These are phyloP conservation scores for Falco punctatus DNA, from an alignment of 2,113 vertebrate species.

Conservation along the genomic window DNA sequence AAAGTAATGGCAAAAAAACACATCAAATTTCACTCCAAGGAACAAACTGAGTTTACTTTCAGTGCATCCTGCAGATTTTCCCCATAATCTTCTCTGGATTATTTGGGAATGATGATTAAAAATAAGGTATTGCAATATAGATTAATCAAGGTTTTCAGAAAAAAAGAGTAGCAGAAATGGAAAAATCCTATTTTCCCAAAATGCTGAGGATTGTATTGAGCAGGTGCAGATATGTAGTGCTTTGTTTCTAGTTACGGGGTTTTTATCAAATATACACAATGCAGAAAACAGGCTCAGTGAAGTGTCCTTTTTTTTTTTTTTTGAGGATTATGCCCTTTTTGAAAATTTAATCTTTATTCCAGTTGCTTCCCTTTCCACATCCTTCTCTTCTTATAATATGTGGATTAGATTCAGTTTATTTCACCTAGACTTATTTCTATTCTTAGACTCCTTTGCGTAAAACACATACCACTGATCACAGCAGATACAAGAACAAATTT, in stretches of 20 bases:
- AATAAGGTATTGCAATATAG: background rate
- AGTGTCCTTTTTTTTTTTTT: background rate
- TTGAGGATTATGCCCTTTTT: background rate
- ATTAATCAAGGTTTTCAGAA: background rate
- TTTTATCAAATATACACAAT: background rate
- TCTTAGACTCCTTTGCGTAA: background rate
- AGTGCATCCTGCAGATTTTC: background rate
- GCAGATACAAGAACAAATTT: too few species aligned
- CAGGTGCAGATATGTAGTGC: background rate
- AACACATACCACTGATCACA: background rate
- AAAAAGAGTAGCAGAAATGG: background rate
- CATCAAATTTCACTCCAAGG: background rate
- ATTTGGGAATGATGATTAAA: background rate
- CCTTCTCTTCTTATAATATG: background rate
- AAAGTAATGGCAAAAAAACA: background rate
- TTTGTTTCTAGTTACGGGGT: slow-evolving; percentile 7
- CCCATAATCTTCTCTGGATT: background rate
- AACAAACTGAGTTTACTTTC: background rate
- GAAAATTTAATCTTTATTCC: background rate
- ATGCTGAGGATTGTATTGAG: background rate
- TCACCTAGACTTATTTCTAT: background rate
- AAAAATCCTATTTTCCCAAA: background rate
- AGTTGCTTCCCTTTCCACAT: background rate
- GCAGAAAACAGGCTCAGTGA: background rate
- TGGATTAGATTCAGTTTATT: background rate